Conservation (phyloP, 1,140 invertebrate genomes). For the Aplysia californica region DNA sequence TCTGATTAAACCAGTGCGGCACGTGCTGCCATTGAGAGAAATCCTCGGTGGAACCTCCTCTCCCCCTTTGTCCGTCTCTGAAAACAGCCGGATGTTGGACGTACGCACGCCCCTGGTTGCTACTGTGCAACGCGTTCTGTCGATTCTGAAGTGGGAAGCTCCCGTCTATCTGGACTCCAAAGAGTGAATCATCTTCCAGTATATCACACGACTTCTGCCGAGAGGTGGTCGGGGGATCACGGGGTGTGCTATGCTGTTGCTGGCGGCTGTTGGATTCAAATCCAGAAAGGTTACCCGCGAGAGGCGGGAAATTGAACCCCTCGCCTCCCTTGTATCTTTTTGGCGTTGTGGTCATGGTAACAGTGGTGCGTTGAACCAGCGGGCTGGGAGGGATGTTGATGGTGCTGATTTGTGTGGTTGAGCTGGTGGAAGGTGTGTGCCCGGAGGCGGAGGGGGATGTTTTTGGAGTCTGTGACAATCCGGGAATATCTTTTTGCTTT, state of each 20-base stretch:
- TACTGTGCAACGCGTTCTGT: neutral
- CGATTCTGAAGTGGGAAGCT: too few species aligned
- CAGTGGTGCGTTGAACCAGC: neutral
- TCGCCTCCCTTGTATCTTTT: neutral
- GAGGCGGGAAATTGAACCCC: neutral
- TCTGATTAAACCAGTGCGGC: too few species aligned
- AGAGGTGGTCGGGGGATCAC: neutral
- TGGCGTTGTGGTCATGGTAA: neutral
- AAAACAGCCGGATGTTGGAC: neutral
- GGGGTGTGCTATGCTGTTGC: neutral
- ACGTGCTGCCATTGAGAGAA: too few species aligned
- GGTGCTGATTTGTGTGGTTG: neutral
- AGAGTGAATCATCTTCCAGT: conserved; percentile 19
- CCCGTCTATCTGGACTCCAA: too few species aligned
- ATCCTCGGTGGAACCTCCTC: too few species aligned
- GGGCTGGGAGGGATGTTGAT: neutral
- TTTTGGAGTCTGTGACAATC: too few species aligned
- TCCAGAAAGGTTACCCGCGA: neutral
- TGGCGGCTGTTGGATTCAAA: neutral
- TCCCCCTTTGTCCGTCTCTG: neutral
- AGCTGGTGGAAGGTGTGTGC: neutral
- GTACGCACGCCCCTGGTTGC: neutral
- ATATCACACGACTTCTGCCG: conserved; percentile 17
- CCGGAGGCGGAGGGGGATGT: too few species aligned
- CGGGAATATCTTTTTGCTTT: too few species aligned